Evolutionary conservation across 2,113 vertebrate genomes (phyloP), one percentile per base, ranked within the genome.

Genomic region (Rhabdornis inornatus): DNA sequence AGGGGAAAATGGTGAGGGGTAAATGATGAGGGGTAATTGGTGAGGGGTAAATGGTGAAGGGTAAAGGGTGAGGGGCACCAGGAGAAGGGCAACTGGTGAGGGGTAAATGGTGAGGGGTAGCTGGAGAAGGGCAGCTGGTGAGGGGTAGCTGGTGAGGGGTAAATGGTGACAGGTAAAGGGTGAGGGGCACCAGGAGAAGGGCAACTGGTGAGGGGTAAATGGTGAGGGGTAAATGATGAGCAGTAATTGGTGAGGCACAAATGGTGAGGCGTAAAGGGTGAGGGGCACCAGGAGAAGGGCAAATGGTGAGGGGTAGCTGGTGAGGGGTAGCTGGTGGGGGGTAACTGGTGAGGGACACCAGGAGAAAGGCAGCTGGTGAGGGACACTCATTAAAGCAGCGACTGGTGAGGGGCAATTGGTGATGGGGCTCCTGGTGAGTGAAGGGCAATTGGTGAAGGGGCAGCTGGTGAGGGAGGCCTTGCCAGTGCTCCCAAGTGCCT

Each of bases 271-370:
- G 25, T 25, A 40, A 8, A 0, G 15, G 70, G 53, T 5, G 19
- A 75, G 10, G 40, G 61, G 24, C 2, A 35, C 4, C 22, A 5
- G 33, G 31, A 2, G 15, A 66, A 20, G 17, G 42, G 25, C 4
- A 15, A 3, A 1, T 21, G 39, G 39, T 40, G 39, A 40, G 11
- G 45, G 28, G 57, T 1, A 4, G 2, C 7, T 35, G 17, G 7
- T 4, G 5, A 47, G n/a, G 9, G 17, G 57, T 1, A 3, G 2
- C 2, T 55, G 16, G 20, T 55, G 33, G 8, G 2, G 4, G 37
- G 57, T 1, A 3, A 2, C 2, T 55, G 16, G 20, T 55, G 33
- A 10, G 2, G 4, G 37, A 20, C 25, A 31, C 13, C 66, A 5
- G 57, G 21, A 8, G 17, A 27, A 20, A 13, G 27, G 19, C 19